Evolutionary conservation across 2,888 invertebrate genomes (phyloP), one percentile per base, ranked within the genome.

Genomic region (Mesorhabditis sp.): DNA sequence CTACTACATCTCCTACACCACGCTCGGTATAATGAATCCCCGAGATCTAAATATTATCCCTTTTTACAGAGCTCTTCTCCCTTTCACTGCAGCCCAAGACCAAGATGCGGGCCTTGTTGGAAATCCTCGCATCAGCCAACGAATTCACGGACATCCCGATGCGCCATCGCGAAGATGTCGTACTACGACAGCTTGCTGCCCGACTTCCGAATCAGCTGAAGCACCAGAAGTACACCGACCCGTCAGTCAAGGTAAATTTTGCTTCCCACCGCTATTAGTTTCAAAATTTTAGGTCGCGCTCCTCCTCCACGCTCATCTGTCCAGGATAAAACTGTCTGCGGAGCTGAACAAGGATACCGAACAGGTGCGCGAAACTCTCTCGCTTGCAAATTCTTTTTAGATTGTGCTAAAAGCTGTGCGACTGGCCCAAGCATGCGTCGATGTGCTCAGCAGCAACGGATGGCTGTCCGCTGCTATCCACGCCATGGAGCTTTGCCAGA

Each of bases 1-100:
- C 88, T 99, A 99, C 87, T 98, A 98, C 88, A 98, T 98, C 83
- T 96, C 97, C 87, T 98, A 99, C 84, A 95, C 96, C 0, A 99
- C 98, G 0, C 98, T 98, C 71, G 93, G 93, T 93, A 85, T 58
- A 73, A 45, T 66, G 7, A 50, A 10, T 50, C 7, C 10, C 58
- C 1, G 58, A 50, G n/a, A 50, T 50, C 7, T 50, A 10, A 50
- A 28, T 62, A 7, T 15, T n/a, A 10, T 15, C 2, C 15, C 43
- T 43, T 15, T 66, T 83, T 83, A 67, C 88, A 93, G 98, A 98
- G 87, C 88, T 99, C 80, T 99, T 99, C 90, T 95, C 95, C 85
- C 90, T 96, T 84, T 97, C 97, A 0, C 88, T 99, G 66, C 96
- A 95, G 80, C 93, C 90, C 82, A 98, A 97, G 88, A 99, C 97